Evolutionary conservation across 2,113 vertebrate species (phyloP).

Genomic region (Pelmatolapia mariae): DNA sequence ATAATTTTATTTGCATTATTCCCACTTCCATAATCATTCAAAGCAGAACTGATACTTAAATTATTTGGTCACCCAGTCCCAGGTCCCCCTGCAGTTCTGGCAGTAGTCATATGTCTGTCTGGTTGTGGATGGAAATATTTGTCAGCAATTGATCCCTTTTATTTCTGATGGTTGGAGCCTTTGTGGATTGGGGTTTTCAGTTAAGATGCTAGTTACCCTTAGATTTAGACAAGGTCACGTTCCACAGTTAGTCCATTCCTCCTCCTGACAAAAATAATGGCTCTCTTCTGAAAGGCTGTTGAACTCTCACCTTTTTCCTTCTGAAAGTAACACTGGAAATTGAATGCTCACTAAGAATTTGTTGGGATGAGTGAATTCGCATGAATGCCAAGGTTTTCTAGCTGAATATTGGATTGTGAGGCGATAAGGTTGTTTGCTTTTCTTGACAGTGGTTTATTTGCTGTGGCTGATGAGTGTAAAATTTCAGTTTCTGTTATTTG

Average conservation of each 20-base stretch:
- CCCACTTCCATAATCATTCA: background rate
- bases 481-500: background rate
- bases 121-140: background rate
- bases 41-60: background rate
- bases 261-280: background rate
- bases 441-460: background rate
- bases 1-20: rapidly evolving
- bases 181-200: background rate
- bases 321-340: background rate
- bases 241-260: background rate
- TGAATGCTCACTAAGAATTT: background rate
- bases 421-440: background rate
- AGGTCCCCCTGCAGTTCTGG: background rate
- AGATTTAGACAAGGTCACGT: background rate
- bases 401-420: background rate
- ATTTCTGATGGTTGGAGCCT: background rate
- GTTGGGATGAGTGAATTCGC: background rate
- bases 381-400: too few species aligned
- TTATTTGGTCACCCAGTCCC: rapidly evolving
- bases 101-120: too few species aligned
- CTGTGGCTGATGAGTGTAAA: background rate
- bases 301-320: background rate
- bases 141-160: background rate
- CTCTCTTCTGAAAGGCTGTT: background rate
- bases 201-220: background rate